phyloP scores from a whole-genome alignment of 2,797 vertebrate species.

The Crax fasciolata region DNA sequence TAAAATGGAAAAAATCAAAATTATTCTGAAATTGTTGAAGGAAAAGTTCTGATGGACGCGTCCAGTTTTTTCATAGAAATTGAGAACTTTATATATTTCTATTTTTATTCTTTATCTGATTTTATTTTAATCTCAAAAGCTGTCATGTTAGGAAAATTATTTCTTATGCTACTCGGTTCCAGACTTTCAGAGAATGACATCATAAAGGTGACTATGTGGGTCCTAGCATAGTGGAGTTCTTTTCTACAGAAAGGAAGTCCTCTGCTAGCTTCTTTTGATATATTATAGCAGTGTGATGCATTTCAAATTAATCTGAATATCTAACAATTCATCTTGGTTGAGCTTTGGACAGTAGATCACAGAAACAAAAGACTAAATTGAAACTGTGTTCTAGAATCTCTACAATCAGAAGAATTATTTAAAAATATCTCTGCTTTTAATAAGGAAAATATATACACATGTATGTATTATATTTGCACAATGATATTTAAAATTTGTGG shows the following conservation, averaged over 20 bases:
- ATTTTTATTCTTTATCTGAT: neutral
- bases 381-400: neutral
- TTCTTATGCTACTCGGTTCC: neutral
- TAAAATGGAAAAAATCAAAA: neutral
- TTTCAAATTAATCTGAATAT: neutral
- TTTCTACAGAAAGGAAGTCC: neutral
- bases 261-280: neutral
- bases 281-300: neutral
- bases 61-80: neutral
- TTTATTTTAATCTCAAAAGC: neutral
- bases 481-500: neutral
- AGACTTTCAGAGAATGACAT: neutral
- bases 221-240: neutral
- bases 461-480: neutral
- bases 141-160: neutral
- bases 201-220: neutral
- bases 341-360: neutral
- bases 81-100: neutral
- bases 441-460: neutral
- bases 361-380: neutral
- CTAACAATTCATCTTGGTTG: neutral
- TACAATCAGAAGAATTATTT: neutral
- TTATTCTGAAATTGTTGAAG: neutral
- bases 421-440: neutral
- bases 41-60: neutral